Evolutionary conservation across 2,113 vertebrate species (phyloP), one percentile per base, ranked within the genome.

Genomic region (Corythaeola cristata): DNA sequence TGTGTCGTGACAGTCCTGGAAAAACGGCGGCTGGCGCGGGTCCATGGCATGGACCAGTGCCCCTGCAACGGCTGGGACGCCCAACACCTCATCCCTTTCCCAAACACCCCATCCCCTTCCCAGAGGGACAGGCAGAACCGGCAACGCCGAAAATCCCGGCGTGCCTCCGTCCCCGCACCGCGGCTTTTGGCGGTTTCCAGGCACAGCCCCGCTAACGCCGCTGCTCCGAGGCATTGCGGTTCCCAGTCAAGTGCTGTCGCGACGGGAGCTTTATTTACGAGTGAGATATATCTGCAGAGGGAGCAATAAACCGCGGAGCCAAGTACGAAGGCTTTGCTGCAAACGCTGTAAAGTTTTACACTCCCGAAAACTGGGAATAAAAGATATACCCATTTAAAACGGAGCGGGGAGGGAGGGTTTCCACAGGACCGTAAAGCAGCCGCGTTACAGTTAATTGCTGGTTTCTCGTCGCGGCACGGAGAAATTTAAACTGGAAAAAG

Each of bases 261-360:
- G 87, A 96, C 68, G 95, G 91, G 97, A 98, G 95, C 69, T 93
- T 91, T 97, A 95, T 97, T 98, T 98, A 97, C 90, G 96, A 49
- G 96, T 35, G 67, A 95, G 96, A 93, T 88, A 96, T 83, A 84
- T 97, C 96, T 97, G 83, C 96, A 95, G 92, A 98, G 98, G 97
- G 98, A 98, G 97, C 96, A 53, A 88, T 98, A 98, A 98, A 98
- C 90, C 0, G n/a, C 86, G 59, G 56, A 91, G 97, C 92, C 71
- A 97, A 98, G 97, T 96, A 97, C 91, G 97, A 96, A 96, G 97
- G 97, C 97, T 97, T 39, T 95, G 97, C 96, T 87, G 97, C 80
- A 94, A 97, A 91, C 0, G 85, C 89, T 89, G 91, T 98, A 97
- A 98, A 98, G 97, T 98, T 98, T 98, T 98, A 98, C 96, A 59